Conservation (phyloP, 1,140 invertebrate genomes). For the Ostrea edulis region DNA sequence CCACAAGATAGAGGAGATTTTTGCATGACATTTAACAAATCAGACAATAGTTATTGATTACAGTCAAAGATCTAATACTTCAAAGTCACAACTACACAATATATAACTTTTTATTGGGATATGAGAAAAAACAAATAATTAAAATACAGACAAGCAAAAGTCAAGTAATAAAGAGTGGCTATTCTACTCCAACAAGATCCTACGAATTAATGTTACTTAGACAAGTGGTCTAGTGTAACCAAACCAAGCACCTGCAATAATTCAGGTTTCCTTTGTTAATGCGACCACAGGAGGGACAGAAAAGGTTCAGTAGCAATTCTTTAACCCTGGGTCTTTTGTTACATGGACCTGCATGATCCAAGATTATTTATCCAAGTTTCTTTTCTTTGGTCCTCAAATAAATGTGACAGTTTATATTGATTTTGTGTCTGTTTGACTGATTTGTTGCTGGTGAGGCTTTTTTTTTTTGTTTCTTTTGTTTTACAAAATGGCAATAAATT, state of each 20-base stretch:
- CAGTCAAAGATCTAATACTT: not conserved
- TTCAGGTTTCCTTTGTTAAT: slow-evolving; percentile 53
- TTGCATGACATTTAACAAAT: not conserved
- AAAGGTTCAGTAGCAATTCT: slow-evolving; percentile 59
- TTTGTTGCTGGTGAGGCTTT: slow-evolving; percentile 10
- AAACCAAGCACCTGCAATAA: slow-evolving; percentile 41
- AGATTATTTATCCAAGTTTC: not conserved
- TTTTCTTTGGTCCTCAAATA: not conserved
- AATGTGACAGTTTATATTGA: slow-evolving; percentile 11
- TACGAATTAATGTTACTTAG: not conserved
- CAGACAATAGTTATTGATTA: not conserved
- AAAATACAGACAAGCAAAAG: not conserved
- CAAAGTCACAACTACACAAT: not conserved
- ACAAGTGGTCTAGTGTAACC: slow-evolving; percentile 6
- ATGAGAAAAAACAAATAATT: not conserved
- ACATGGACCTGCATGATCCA: not conserved
- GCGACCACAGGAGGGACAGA: slow-evolving; percentile 57
- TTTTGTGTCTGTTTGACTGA: slow-evolving; percentile 21
- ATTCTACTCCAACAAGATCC: not conserved
- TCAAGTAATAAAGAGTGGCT: not conserved
- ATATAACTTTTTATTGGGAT: slow-evolving; percentile 14
- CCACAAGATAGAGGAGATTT: not conserved
- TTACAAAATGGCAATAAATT: not conserved
- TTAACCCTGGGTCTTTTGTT: slow-evolving; percentile 4
- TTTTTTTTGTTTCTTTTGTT: not conserved